phyloP scores from a whole-genome alignment of 2,888 invertebrate species.

The Synanthedon andrenaeformis region DNA sequence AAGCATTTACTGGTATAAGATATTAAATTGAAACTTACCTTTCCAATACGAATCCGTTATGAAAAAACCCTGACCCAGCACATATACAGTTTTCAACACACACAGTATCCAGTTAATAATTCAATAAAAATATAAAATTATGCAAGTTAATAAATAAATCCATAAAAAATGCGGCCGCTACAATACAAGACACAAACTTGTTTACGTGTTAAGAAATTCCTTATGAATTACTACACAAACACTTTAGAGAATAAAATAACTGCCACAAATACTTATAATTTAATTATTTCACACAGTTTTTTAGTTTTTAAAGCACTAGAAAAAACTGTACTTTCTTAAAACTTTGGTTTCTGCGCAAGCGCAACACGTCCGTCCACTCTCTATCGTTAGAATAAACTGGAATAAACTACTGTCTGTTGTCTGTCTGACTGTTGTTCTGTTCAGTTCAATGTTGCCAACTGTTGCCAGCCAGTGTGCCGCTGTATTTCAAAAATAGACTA shows the following conservation, averaged over 20 bases:
- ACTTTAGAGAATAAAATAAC: conserved; percentile 13
- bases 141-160: conserved; percentile 29
- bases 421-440: conserved; percentile 31
- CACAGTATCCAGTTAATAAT: background rate
- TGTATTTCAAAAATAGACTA: no score
- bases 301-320: background rate
- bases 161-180: conserved; percentile 17
- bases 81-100: background rate
- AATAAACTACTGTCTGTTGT: no score
- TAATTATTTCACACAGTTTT: background rate
- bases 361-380: conserved; percentile 22
- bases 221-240: conserved; percentile 9
- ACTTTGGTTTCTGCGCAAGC: conserved; percentile 14
- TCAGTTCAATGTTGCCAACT: no score
- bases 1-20: no score
- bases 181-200: conserved; percentile 14
- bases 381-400: conserved; percentile 17
- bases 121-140: conserved; percentile 16
- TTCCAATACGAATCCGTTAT: background rate
- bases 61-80: background rate
- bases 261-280: no score
- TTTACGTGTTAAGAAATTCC: conserved; percentile 17
- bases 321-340: background rate
- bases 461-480: no score
- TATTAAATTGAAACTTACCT: background rate